Evolutionary conservation across 2,888 invertebrate genomes (phyloP).

Genomic region (Trichacis sp.): DNA sequence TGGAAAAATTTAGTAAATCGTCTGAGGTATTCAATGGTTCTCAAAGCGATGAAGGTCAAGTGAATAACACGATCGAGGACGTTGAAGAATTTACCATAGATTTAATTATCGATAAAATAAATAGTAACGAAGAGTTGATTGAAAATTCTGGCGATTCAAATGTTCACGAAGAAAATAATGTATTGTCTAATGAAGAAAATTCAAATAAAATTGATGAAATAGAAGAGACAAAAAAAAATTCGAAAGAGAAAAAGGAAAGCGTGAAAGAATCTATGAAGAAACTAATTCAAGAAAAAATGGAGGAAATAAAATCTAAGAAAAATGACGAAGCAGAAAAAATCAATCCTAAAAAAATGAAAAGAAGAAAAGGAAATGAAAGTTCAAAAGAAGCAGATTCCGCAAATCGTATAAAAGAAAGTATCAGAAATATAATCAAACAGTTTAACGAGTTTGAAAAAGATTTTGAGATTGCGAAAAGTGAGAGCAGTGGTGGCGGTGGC

Average conservation of each 20-base stretch:
- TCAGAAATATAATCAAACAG: conserved; percentile 63
- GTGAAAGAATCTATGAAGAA: conserved; percentile 59
- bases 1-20: conserved; percentile 49
- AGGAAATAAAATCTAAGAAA: conserved; percentile 70
- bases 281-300: conserved; percentile 69
- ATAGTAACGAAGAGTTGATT: conserved; percentile 39
- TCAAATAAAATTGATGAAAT: conserved; percentile 26
- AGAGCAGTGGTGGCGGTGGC: conserved; percentile 8
- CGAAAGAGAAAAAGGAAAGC: conserved; percentile 33
- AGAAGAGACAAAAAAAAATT: conserved; percentile 11
- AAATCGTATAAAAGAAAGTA: conserved; percentile 57
- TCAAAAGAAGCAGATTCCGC: conserved; percentile 43
- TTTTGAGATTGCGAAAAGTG: conserved; percentile 50
- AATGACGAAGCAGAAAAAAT: conserved; percentile 11
- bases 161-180: conserved; percentile 16
- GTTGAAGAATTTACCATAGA: background rate
- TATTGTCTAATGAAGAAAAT: conserved; percentile 6
- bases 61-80: conserved; percentile 10
- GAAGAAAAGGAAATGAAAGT: conserved; percentile 35
- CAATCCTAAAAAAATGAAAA: conserved; percentile 47
- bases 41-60: background rate
- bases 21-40: conserved; percentile 24
- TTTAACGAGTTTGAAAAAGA: conserved; percentile 64
- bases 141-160: conserved; percentile 9
- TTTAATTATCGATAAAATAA: conserved; percentile 8